These are phyloP conservation scores for Anabas testudineus DNA, from an alignment of 2,797 vertebrate genomes.

Conservation along the genomic window DNA sequence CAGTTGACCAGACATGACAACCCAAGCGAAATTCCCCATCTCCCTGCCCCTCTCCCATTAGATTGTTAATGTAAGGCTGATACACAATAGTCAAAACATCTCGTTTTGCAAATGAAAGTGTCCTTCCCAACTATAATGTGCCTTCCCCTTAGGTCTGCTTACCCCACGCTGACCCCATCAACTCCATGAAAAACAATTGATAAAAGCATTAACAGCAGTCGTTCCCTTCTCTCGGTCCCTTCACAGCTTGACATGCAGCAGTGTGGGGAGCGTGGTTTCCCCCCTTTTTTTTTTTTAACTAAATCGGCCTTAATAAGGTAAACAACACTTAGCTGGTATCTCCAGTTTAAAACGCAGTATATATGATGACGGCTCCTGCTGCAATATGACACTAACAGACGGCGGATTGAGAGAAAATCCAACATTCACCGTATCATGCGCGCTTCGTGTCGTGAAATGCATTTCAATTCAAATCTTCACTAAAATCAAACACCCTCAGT, in stretches of 20 bases:
- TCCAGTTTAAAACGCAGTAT: slow-evolving; percentile 28
- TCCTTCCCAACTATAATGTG: slow-evolving; percentile 63
- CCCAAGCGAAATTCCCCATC: slow-evolving; percentile 25
- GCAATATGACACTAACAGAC: slow-evolving; percentile 62
- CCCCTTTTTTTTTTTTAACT: slow-evolving; percentile 17
- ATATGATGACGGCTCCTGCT: slow-evolving; percentile 57
- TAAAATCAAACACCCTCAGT: not conserved
- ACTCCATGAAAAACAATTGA: slow-evolving; percentile 75
- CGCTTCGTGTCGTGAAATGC: not conserved
- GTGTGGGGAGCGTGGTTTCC: slow-evolving; percentile 51
- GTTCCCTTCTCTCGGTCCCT: slow-evolving; percentile 48
- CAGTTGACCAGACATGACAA: slow-evolving; percentile 64
- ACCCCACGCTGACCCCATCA: slow-evolving; percentile 82
- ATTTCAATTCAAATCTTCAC: not conserved
- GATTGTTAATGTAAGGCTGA: slow-evolving; percentile 61
- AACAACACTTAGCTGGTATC: slow-evolving; percentile 46
- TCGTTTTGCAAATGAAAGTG: slow-evolving; percentile 79
- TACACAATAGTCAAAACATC: slow-evolving; percentile 67
- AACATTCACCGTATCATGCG: not conserved
- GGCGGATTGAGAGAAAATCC: slow-evolving; percentile 4
- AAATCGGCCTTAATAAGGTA: slow-evolving; percentile 38
- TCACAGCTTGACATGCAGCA: slow-evolving; percentile 68
- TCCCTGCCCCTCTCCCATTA: slow-evolving; percentile 43
- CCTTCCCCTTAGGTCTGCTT: slow-evolving; percentile 58
- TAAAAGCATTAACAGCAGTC: slow-evolving; percentile 73